These are phyloP conservation scores for Machaerirhynchus nigripectus DNA, from an alignment of 2,113 vertebrate species.

Conservation along the genomic window DNA sequence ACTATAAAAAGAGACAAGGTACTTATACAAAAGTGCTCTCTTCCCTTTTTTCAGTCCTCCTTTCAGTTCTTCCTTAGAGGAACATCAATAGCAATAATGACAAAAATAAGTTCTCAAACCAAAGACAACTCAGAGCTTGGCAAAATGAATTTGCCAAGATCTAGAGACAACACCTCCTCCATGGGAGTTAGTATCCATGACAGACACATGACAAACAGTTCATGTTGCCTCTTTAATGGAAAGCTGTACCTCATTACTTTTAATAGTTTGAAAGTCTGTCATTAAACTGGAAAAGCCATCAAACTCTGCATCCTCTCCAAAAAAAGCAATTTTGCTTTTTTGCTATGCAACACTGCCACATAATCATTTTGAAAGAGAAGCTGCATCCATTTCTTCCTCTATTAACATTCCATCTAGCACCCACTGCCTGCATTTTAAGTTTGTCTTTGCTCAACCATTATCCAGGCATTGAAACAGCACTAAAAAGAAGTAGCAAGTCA, in stretches of 20 bases:
- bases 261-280: background rate
- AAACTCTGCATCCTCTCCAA: background rate
- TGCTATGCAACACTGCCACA: background rate
- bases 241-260: background rate
- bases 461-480: background rate
- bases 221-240: background rate
- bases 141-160: background rate
- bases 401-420: background rate
- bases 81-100: background rate
- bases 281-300: background rate
- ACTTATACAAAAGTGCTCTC: background rate
- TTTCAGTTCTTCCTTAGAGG: background rate
- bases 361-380: background rate
- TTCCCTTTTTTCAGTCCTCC: background rate
- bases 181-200: background rate
- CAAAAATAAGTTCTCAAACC: background rate
- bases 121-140: background rate
- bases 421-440: background rate
- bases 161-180: background rate
- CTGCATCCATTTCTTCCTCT: background rate
- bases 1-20: background rate
- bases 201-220: background rate
- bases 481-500: background rate
- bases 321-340: background rate
- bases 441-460: background rate